A percentile compares a stretch with the other conserved stretches of the same genome.
Conservation (phyloP, 2,113 vertebrate species). For the Hippocampus guttulatus region DNA sequence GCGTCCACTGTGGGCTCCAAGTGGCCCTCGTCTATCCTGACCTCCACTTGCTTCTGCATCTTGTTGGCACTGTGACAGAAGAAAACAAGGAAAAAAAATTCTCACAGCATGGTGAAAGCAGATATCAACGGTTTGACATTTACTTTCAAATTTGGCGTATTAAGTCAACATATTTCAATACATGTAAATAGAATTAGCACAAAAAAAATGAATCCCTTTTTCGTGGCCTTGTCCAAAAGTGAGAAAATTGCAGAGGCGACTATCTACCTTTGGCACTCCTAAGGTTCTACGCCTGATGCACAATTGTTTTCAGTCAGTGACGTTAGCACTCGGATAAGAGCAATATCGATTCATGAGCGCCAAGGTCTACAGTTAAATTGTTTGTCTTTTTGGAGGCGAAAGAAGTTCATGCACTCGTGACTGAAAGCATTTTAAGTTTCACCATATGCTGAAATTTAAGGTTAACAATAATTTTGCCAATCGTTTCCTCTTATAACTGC, state of each 20-base stretch:
- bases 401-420: neutral
- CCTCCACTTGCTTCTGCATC: conserved; percentile 96
- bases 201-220: neutral
- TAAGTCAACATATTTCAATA: neutral
- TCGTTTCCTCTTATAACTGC: neutral
- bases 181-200: neutral
- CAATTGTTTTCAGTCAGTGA: neutral
- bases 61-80: conserved; percentile 77
- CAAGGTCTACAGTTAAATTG: neutral
- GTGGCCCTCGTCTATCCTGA: conserved; percentile 87
- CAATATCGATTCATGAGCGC: neutral
- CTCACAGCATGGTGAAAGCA: neutral
- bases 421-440: neutral
- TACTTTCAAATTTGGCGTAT: neutral
- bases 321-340: neutral
- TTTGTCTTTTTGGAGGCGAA: neutral
- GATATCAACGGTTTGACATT: neutral
- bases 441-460: neutral
- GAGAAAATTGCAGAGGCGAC: neutral
- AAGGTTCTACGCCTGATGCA: neutral
- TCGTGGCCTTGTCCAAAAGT: neutral
- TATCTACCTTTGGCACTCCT: neutral
- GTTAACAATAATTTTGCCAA: neutral
- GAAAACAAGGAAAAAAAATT: neutral
- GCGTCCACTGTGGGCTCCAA: conserved; percentile 71